Evolutionary conservation across 1,140 invertebrate species (phyloP).

Genomic region (Protaetia brevitarsis): DNA sequence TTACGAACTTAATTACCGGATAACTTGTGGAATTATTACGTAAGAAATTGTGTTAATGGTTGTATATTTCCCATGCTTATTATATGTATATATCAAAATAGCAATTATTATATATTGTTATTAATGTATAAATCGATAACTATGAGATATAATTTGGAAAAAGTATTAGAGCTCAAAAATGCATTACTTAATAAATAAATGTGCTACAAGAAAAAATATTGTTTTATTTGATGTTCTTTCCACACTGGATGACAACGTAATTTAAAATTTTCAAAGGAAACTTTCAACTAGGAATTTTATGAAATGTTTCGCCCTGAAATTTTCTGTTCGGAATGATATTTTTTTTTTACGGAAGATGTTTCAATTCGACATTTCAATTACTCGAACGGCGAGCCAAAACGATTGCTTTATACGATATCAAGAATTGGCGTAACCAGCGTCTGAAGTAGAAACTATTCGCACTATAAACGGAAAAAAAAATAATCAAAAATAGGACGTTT

Average conservation of each 20-base stretch:
- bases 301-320: too few species aligned
- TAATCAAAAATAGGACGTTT: too few species aligned
- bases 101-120: constrained; percentile 24
- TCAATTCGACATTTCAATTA: too few species aligned
- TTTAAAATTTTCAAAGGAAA: too few species aligned
- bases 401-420: too few species aligned
- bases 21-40: constrained; percentile 5
- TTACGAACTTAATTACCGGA: not conserved
- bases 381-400: too few species aligned
- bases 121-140: constrained; percentile 21
- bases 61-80: constrained; percentile 23
- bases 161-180: constrained; percentile 25
- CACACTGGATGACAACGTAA: not conserved
- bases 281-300: too few species aligned
- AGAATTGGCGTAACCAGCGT: too few species aligned
- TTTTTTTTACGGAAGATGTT: too few species aligned
- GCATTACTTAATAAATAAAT: constrained; percentile 23
- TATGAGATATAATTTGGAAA: constrained; percentile 22
- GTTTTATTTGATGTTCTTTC: not conserved
- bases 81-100: constrained; percentile 25
- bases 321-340: too few species aligned
- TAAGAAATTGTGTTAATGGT: constrained; percentile 22
- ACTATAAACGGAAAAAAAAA: too few species aligned
- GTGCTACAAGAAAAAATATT: constrained; percentile 19
- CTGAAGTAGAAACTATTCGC: too few species aligned